A percentile compares a stretch with the other conserved stretches of the same genome.
Conservation (phyloP, 2,888 invertebrate species). For the Eilema depressum region DNA sequence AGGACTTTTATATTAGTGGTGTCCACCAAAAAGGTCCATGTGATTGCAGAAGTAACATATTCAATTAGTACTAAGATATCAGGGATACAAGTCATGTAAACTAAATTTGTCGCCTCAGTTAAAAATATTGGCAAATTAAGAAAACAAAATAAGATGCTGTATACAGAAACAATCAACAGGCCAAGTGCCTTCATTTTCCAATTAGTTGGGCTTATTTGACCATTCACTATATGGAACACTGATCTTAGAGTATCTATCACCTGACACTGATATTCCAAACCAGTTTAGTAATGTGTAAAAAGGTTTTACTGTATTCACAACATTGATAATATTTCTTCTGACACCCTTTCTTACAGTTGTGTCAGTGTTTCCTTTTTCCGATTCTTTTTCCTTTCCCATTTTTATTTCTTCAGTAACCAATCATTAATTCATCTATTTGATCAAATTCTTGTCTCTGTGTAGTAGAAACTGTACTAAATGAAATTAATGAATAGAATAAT, state of each 20-base stretch:
- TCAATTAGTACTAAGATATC: neutral
- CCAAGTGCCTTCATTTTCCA: constrained; percentile 12
- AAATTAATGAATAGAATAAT: neutral
- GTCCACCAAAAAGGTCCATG: neutral
- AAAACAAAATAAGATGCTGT: neutral
- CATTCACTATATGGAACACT: neutral
- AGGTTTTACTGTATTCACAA: constrained; percentile 4
- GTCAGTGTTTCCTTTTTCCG: neutral
- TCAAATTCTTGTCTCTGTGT: neutral
- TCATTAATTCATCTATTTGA: neutral
- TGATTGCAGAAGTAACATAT: constrained; percentile 4
- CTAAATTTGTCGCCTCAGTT: neutral
- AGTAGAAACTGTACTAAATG: constrained; percentile 3
- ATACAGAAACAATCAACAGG: neutral
- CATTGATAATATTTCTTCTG: neutral
- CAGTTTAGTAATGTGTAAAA: neutral
- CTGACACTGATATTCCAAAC: constrained; percentile 8
- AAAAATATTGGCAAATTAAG: neutral
- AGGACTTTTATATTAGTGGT: constrained; percentile 1
- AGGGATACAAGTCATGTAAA: neutral
- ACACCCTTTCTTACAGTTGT: neutral
- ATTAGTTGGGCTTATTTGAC: neutral
- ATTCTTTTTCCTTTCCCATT: neutral
- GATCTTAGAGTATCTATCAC: no score
- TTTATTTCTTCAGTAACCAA: neutral